Evolutionary conservation across 2,888 invertebrate genomes (phyloP).

Genomic region (Eupelmus urozonus): DNA sequence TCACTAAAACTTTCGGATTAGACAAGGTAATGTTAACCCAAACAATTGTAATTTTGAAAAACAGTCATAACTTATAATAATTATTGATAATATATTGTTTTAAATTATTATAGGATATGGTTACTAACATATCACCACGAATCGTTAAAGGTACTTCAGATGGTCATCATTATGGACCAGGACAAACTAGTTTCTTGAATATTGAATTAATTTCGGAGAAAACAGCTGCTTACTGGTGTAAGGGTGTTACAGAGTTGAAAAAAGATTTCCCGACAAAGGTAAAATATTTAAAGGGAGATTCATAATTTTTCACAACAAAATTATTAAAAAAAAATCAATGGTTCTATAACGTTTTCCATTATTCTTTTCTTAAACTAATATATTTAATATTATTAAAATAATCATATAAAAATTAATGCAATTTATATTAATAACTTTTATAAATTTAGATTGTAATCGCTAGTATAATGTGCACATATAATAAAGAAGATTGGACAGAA

Average conservation of each 20-base stretch:
- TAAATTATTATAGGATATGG: constrained; percentile 84
- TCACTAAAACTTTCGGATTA: constrained; percentile 97
- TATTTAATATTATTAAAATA: not conserved
- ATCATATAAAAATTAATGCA: constrained; percentile 7
- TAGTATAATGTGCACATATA: constrained; percentile 96
- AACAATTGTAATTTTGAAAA: not conserved
- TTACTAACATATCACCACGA: constrained; percentile 97
- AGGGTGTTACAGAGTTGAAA: constrained; percentile 92
- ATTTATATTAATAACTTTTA: constrained; percentile 1
- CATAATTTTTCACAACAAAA: constrained; percentile 32
- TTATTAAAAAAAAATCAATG: not conserved
- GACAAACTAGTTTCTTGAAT: constrained; percentile 97
- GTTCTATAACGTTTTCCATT: not conserved
- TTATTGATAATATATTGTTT: not conserved
- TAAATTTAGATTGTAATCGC: constrained; percentile 87
- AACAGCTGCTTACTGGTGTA: constrained; percentile 94
- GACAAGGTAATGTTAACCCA: constrained; percentile 95
- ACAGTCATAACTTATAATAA: not conserved
- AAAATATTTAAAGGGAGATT: constrained; percentile 49
- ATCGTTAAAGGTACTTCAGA: constrained; percentile 96
- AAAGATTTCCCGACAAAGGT: constrained; percentile 94
- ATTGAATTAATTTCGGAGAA: constrained; percentile 99
- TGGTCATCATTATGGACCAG: constrained; percentile 94
- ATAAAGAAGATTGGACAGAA: constrained; percentile 92
- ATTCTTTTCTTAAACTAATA: no score